Evolutionary conservation across 1,140 invertebrate species (phyloP), one percentile per base, ranked within the genome.

Genomic region (Atta cephalotes): DNA sequence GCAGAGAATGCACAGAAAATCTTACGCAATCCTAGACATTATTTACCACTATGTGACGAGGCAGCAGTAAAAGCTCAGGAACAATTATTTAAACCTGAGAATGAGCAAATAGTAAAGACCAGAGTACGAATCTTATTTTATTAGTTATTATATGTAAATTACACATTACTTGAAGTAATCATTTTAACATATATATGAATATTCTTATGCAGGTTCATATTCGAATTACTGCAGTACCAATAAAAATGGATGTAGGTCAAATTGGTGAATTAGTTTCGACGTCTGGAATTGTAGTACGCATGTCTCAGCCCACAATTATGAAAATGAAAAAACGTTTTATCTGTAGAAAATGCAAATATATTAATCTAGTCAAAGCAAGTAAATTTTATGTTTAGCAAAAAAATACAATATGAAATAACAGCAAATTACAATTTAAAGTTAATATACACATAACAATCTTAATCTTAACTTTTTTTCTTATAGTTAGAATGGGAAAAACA

Each of bases 311-410:
- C 28, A 98, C 97, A 93, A 96, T 98, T 95, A 93, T 98, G 56
- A 98, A 98, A 94, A 96, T 96, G 93, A 95, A 97, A 91, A 96
- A 97, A 90, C 96, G 96, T 62, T 98, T 97, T 94, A 95, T 96
- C 5, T 99, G 98, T 93, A 95, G 95, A 56, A 98, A 98, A 93
- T 99, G 98, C 94, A 97, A 97, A 93, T 95, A 96, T 94, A 93
- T 96, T 14, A 96, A 97, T 90, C 92, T 94, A 49, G 95, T 97
- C 10, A 96, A 97, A 94, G 98, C 90, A 93, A 58, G 97, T 95
- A 96, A 97, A 89, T 95, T 96, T 89, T 2, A 28, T 21, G 31
- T 58, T 51, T 96, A 10, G 1, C 14, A 70, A 82, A 18, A 66
- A 14, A 45, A 39, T 10, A 72, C 21, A 14, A 31, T 51, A 79